Evolutionary conservation across 2,113 vertebrate genomes (phyloP).

Genomic region (Callocephalon fimbriatum): DNA sequence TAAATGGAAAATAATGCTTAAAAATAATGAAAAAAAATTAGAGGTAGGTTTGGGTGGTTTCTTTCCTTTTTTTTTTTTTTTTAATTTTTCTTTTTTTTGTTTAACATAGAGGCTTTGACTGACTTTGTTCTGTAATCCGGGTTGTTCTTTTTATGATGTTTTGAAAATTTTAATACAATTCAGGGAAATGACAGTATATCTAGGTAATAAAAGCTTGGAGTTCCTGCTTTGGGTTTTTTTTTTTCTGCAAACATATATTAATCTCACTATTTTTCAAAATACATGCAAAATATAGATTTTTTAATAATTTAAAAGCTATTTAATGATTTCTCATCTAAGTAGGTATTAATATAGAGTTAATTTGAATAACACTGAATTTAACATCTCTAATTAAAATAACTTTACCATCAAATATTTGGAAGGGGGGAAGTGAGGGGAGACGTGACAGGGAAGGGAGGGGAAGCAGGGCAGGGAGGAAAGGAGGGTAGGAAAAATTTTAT

Average conservation of each 20-base stretch:
- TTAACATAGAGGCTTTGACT: neutral
- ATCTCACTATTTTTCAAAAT: neutral
- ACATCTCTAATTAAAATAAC: neutral
- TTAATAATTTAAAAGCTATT: neutral
- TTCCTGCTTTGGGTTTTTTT: neutral
- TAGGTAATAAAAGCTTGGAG: neutral
- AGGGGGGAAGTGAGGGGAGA: neutral
- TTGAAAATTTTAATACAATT: constrained; percentile 15
- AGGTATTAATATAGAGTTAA: neutral
- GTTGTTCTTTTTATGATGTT: constrained; percentile 4
- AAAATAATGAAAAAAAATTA: neutral
- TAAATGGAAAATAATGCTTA: neutral
- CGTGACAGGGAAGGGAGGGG: neutral
- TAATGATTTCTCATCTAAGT: neutral
- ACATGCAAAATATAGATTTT: neutral
- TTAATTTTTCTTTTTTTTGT: neutral
- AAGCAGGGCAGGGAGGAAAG: neutral
- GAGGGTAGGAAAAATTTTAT: neutral
- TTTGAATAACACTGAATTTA: neutral
- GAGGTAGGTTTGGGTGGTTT: fast-evolving
- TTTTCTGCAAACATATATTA: neutral
- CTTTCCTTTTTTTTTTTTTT: fast-evolving
- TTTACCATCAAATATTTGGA: neutral
- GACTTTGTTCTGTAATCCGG: neutral
- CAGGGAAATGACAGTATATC: constrained; percentile 28